Conservation (phyloP, 2,797 vertebrate species). For the Orestias chungarensis region DNA sequence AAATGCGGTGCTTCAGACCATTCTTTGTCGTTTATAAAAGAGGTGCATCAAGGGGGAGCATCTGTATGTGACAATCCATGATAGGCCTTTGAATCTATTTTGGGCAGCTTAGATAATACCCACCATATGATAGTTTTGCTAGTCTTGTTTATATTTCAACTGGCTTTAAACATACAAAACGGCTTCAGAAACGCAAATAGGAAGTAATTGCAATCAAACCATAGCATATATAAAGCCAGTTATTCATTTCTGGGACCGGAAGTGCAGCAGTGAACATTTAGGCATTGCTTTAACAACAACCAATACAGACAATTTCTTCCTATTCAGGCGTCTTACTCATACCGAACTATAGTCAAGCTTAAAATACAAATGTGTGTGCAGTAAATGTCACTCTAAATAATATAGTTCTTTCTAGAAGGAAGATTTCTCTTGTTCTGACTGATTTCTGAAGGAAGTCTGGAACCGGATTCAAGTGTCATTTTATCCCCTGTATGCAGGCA, state of each 20-base stretch:
- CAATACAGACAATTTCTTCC: background rate
- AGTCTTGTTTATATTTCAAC: background rate
- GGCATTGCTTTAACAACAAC: no score
- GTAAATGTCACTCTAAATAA: background rate
- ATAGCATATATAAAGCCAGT: background rate
- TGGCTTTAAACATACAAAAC: background rate
- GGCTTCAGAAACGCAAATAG: background rate
- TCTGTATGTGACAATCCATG: slow-evolving; percentile 1
- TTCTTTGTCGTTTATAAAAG: slow-evolving; percentile 19
- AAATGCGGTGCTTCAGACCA: background rate
- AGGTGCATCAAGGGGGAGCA: background rate
- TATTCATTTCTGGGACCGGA: no score
- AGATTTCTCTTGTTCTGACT: rapidly evolving
- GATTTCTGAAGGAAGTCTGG: background rate
- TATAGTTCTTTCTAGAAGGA: background rate
- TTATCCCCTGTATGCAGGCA: no score
- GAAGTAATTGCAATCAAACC: background rate
- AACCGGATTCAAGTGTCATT: background rate
- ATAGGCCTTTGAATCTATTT: background rate
- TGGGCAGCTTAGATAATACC: background rate
- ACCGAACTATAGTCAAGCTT: background rate
- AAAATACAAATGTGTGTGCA: background rate
- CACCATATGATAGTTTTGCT: background rate
- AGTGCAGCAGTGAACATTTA: no score
- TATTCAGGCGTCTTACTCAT: background rate